phyloP scores from a whole-genome alignment of 2,888 invertebrate genomes.

The Augochlorella aurata region DNA sequence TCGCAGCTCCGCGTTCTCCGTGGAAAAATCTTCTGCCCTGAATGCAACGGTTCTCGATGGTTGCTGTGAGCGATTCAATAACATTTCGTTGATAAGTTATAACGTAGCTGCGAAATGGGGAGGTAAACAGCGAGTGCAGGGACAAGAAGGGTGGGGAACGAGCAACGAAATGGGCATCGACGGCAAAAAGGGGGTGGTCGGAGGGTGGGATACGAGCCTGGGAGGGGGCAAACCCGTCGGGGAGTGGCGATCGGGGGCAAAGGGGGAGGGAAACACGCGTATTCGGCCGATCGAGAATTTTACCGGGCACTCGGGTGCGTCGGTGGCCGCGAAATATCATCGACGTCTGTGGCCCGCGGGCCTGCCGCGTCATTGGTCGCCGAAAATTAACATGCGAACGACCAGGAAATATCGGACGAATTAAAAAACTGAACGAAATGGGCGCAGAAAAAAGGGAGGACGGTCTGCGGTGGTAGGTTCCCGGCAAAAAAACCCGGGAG shows the following conservation, averaged over 20 bases:
- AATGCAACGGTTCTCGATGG: neutral
- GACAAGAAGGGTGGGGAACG: constrained; percentile 18
- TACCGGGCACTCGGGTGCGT: constrained; percentile 49
- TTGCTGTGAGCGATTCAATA: neutral
- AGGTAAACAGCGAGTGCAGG: constrained; percentile 10
- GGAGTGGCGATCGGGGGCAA: neutral
- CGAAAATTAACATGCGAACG: constrained; percentile 80
- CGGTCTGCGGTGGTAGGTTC: neutral
- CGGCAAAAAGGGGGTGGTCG: neutral
- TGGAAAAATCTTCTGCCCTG: neutral
- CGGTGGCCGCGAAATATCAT: constrained; percentile 73
- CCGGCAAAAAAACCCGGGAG: neutral
- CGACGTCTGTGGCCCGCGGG: constrained; percentile 77
- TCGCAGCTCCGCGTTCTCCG: neutral
- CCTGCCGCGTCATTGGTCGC: constrained; percentile 75
- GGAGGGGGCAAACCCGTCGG: neutral
- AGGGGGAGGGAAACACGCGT: constrained; percentile 27
- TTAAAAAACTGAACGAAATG: constrained; percentile 73
- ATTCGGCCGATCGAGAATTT: constrained; percentile 69
- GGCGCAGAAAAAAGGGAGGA: constrained; percentile 43
- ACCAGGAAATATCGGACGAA: constrained; percentile 76
- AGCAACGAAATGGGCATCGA: constrained; percentile 15
- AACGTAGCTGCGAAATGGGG: constrained; percentile 14
- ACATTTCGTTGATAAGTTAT: constrained; percentile 41
- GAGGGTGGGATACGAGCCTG: neutral